Percentiles rank a stretch among this genome's conserved stretches.
These are phyloP conservation scores for Globodera ellingtonae DNA, from an alignment of 1,140 invertebrate genomes.

Conservation along the genomic window DNA sequence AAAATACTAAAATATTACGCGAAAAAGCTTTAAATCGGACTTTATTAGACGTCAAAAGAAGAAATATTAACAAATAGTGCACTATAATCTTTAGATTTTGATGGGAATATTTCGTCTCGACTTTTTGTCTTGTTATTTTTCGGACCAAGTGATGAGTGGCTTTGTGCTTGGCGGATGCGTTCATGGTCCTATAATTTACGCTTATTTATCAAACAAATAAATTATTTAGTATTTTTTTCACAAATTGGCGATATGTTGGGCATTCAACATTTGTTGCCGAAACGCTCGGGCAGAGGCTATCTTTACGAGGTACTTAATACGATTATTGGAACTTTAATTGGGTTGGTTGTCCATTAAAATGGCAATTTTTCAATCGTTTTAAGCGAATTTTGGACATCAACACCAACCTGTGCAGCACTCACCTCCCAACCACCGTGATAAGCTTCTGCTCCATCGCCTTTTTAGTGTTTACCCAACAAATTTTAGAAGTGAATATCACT, in stretches of 20 bases:
- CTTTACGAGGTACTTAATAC: conserved; percentile 32
- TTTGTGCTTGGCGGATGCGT: conserved; percentile 61
- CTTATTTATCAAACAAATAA: neutral
- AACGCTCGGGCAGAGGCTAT: conserved; percentile 56
- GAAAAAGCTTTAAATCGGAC: too few species aligned
- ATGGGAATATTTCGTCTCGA: conserved; percentile 60
- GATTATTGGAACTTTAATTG: neutral
- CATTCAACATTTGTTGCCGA: conserved; percentile 51
- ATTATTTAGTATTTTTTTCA: conserved; percentile 52
- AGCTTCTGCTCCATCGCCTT: conserved; percentile 55
- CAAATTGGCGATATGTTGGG: conserved; percentile 61
- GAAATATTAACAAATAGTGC: too few species aligned
- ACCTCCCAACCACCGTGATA: conserved; percentile 53
- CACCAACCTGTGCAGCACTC: conserved; percentile 39
- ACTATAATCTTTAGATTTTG: conserved; percentile 43
- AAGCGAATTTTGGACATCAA: conserved; percentile 53
- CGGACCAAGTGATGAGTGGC: conserved; percentile 64
- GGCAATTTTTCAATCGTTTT: conserved; percentile 14
- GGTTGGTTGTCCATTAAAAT: neutral
- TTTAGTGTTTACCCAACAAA: conserved; percentile 52
- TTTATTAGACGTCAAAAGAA: too few species aligned
- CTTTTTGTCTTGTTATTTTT: conserved; percentile 63
- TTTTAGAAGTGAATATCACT: conserved; percentile 35
- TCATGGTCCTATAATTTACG: conserved; percentile 30
- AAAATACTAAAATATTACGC: too few species aligned